These are phyloP conservation scores for Dromococcyx pavoninus DNA, from an alignment of 2,797 vertebrate genomes.

Conservation along the genomic window DNA sequence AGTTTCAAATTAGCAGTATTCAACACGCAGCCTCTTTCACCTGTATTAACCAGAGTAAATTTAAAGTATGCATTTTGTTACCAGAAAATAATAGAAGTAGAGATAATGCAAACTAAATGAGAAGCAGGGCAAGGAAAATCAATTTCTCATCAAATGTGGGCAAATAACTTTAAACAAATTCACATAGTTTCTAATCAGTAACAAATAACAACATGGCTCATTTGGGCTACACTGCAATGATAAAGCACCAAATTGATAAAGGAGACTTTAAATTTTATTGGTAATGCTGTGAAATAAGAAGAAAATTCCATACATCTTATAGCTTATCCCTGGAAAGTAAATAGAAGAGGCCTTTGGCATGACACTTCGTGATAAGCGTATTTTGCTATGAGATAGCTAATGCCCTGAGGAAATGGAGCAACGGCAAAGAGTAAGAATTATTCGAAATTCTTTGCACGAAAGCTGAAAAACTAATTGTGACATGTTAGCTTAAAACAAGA, in stretches of 20 bases:
- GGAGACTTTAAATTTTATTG: not conserved
- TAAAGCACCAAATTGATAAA: not conserved
- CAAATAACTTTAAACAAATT: constrained; percentile 7
- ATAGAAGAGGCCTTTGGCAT: not conserved
- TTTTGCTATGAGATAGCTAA: not conserved
- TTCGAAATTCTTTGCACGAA: not conserved
- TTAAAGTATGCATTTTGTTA: not conserved
- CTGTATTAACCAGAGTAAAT: not conserved
- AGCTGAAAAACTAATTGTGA: not conserved
- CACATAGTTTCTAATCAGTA: not conserved
- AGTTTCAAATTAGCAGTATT: not conserved
- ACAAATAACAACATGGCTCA: not conserved
- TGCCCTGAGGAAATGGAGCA: not conserved
- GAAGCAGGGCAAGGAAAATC: not conserved
- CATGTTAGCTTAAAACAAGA: not conserved
- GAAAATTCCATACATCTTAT: not conserved
- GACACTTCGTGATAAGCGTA: not conserved
- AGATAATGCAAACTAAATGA: not conserved
- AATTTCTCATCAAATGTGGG: constrained; percentile 9
- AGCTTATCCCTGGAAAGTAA: not conserved
- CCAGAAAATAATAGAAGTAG: not conserved
- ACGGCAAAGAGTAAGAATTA: not conserved
- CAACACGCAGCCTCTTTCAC: not conserved
- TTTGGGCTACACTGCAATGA: not conserved
- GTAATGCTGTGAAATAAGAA: not conserved